Evolutionary conservation across 2,113 vertebrate genomes (phyloP), one percentile per base, ranked within the genome.

Genomic region (Oreochromis tanganicae): DNA sequence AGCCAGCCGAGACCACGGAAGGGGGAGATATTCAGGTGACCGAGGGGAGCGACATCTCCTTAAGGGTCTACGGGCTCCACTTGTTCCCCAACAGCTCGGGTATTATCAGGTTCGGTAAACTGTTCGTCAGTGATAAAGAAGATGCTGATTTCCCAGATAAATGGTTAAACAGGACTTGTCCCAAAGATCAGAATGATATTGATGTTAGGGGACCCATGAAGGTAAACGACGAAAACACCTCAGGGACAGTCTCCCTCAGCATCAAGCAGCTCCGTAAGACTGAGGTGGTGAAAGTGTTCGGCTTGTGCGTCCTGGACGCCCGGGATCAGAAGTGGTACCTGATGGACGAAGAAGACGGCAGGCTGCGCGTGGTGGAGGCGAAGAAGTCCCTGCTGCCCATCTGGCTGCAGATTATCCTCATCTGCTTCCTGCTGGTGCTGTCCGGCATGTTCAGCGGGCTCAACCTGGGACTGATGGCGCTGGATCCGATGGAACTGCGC

Each of bases 381-480:
- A 95, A 95, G 78, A 95, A 94, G 83, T 95, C 91, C 0, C 21
- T 99, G 75, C 75, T 99, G 87, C 99, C 99, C 0, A 38, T 97
- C 1, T 99, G 98, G 98, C 9, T 99, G 68, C 97, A 99, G 96
- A 90, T 96, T 27, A 95, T 97, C 8, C 84, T 99, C 61, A 95
- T 99, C 83, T 4, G 50, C 6, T 96, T 93, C 81, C 90, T 99
- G 75, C 78, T 99, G 68, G 95, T 94, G 73, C 96, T 99, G 4
- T 99, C 99, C 4, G 99, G 99, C 4, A 99, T 99, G 95, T 99
- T 99, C 96, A 99, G 98, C 2, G 99, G 99, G 14, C 97, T 99
- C 55, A 99, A 99, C 90, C 90, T 99, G 93, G 98, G 99, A 0
- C 93, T 99, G 1, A 99, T 99, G 99, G 99, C 99, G 1, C 90